These are phyloP conservation scores for Brachyalestes nurse DNA, from an alignment of 2,797 vertebrate genomes.

Conservation along the genomic window DNA sequence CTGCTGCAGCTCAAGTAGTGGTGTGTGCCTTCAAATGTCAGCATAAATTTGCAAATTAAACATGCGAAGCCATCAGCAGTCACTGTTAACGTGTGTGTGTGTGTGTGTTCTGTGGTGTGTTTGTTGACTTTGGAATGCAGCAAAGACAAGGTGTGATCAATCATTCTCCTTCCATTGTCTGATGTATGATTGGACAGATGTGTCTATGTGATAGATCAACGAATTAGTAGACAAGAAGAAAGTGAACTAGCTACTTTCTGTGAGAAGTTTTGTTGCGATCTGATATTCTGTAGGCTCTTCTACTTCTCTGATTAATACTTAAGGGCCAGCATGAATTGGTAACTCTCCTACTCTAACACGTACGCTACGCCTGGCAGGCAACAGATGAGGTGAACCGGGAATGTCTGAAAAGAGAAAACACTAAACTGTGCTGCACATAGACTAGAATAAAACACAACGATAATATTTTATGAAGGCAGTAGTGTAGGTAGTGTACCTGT, in stretches of 20 bases:
- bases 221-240: slow-evolving; percentile 44
- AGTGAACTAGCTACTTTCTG: slow-evolving; percentile 41
- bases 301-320: slow-evolving; percentile 42
- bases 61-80: slow-evolving; percentile 74
- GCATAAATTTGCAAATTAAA: slow-evolving; percentile 87
- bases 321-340: no score
- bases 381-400: no score
- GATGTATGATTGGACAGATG: slow-evolving; percentile 52
- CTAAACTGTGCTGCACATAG: no score
- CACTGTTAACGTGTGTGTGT: slow-evolving; percentile 62
- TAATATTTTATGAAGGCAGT: no score
- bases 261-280: slow-evolving; percentile 54
- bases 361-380: no score
- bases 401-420: no score
- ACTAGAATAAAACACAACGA: no score
- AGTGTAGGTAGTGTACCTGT: no score
- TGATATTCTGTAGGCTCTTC: slow-evolving; percentile 52
- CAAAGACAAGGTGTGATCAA: slow-evolving; percentile 47
- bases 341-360: no score
- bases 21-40: slow-evolving; percentile 82
- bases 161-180: slow-evolving; percentile 40
- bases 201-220: slow-evolving; percentile 47
- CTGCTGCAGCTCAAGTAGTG: slow-evolving; percentile 78
- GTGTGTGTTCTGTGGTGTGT: slow-evolving; percentile 30
- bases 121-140: slow-evolving; percentile 29